Evolutionary conservation across 2,888 invertebrate species (phyloP).

Genomic region (Chrysotoxum bicinctum): DNA sequence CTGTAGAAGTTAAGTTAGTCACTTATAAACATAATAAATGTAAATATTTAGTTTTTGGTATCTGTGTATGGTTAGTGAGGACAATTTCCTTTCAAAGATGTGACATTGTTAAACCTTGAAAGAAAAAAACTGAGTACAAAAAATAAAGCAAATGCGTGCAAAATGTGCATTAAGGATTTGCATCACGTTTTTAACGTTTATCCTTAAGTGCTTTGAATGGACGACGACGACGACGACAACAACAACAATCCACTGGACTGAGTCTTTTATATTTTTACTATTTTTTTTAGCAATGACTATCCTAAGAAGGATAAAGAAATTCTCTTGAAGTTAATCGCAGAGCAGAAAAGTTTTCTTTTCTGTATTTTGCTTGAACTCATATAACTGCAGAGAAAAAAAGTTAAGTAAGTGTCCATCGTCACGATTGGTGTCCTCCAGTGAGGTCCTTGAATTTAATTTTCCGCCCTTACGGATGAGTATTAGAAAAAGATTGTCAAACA

Average conservation of each 20-base stretch:
- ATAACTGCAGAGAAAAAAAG: neutral
- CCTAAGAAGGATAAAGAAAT: constrained; percentile 17
- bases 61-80: neutral
- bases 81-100: constrained; percentile 20
- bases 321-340: constrained; percentile 49
- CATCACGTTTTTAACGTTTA: constrained; percentile 51
- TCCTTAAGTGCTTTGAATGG: constrained; percentile 50
- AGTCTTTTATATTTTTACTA: constrained; percentile 5
- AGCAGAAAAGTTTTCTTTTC: constrained; percentile 24
- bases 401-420: constrained; percentile 35
- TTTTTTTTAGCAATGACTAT: neutral
- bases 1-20: neutral
- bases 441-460: constrained; percentile 53
- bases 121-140: neutral
- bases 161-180: constrained; percentile 64
- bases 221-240: constrained; percentile 2
- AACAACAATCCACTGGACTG: constrained; percentile 32
- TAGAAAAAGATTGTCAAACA: constrained; percentile 26
- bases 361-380: neutral
- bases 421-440: constrained; percentile 19
- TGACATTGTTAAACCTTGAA: constrained; percentile 27
- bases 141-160: constrained; percentile 37
- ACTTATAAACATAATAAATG: neutral
- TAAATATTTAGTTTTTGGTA: neutral
- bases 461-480: constrained; percentile 5